Evolutionary conservation across 2,888 invertebrate genomes (phyloP).

Genomic region (Thymelicus sylvestris): DNA sequence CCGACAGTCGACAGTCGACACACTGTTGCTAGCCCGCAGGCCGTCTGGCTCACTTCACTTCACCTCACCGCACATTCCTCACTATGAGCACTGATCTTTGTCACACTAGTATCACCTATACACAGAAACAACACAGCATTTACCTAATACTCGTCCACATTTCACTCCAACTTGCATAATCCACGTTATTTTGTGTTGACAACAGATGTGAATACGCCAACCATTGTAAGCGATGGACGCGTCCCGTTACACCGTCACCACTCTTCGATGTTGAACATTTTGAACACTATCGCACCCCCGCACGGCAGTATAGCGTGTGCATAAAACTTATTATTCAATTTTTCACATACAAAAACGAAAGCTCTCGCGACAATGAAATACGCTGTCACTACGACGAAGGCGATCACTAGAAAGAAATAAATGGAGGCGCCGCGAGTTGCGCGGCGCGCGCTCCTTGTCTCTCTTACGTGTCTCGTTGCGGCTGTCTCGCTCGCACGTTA

Average conservation of each 20-base stretch:
- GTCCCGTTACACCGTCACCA: constrained; percentile 54
- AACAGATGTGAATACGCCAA: constrained; percentile 73
- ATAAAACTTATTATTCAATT: constrained; percentile 71
- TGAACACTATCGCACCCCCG: constrained; percentile 57
- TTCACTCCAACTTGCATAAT: constrained; percentile 81
- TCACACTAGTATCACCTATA: constrained; percentile 44
- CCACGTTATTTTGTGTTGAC: constrained; percentile 80
- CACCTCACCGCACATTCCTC: constrained; percentile 41
- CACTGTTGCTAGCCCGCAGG: constrained; percentile 28
- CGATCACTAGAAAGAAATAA: constrained; percentile 79
- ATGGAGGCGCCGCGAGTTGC: constrained; percentile 74
- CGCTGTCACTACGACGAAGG: constrained; percentile 77
- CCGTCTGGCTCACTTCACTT: constrained; percentile 27
- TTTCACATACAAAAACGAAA: constrained; percentile 73
- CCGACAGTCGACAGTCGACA: constrained; percentile 3
- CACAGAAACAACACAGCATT: constrained; percentile 51
- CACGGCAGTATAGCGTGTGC: constrained; percentile 58
- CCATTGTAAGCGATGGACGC: constrained; percentile 64
- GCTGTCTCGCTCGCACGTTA: constrained; percentile 62
- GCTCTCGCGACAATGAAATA: constrained; percentile 67
- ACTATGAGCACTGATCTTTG: constrained; percentile 43
- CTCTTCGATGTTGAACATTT: constrained; percentile 54
- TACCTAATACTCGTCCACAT: constrained; percentile 80
- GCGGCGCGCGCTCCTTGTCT: constrained; percentile 59
- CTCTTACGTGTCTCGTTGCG: constrained; percentile 46